Percentiles rank a stretch among this genome's conserved stretches.
Evolutionary conservation across 2,797 vertebrate species (phyloP).

Genomic region (Chanos chanos): DNA sequence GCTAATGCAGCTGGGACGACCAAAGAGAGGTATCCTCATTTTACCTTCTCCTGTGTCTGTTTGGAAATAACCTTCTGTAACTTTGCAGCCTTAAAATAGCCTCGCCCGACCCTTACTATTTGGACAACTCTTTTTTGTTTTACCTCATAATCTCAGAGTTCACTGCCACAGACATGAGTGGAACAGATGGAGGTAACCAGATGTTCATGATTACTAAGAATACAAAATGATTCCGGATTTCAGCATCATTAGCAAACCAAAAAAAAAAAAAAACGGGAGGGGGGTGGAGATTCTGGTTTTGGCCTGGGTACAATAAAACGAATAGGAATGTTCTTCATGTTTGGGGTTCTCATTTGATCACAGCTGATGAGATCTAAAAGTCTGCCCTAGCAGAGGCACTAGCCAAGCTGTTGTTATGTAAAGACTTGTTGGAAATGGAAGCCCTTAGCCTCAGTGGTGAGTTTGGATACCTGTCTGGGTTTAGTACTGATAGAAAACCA

Average conservation of each 20-base stretch:
- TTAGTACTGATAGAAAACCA: too few species aligned
- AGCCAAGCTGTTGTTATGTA: constrained; percentile 66
- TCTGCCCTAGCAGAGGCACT: constrained; percentile 48
- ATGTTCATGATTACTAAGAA: constrained; percentile 71
- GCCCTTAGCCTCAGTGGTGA: too few species aligned
- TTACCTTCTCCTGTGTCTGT: not conserved
- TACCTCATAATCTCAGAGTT: constrained; percentile 54
- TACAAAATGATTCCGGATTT: constrained; percentile 65
- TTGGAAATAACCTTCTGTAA: constrained; percentile 28
- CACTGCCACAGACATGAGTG: constrained; percentile 47
- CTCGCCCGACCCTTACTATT: constrained; percentile 21
- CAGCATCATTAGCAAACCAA: constrained; percentile 68
- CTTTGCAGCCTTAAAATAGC: constrained; percentile 36
- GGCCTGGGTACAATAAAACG: constrained; percentile 48
- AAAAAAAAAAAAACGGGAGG: not conserved
- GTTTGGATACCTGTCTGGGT: too few species aligned
- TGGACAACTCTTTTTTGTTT: constrained; percentile 46
- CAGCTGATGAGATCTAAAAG: constrained; percentile 44
- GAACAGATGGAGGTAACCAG: constrained; percentile 65
- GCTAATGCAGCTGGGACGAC: not conserved
- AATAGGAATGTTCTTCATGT: constrained; percentile 53
- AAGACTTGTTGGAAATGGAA: too few species aligned
- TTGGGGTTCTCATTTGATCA: constrained; percentile 54
- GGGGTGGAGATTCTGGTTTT: constrained; percentile 50
- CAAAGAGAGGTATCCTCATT: constrained; percentile 8